Evolutionary conservation across 1,140 invertebrate species (phyloP).

Genomic region (Lasioglossum baleicum): DNA sequence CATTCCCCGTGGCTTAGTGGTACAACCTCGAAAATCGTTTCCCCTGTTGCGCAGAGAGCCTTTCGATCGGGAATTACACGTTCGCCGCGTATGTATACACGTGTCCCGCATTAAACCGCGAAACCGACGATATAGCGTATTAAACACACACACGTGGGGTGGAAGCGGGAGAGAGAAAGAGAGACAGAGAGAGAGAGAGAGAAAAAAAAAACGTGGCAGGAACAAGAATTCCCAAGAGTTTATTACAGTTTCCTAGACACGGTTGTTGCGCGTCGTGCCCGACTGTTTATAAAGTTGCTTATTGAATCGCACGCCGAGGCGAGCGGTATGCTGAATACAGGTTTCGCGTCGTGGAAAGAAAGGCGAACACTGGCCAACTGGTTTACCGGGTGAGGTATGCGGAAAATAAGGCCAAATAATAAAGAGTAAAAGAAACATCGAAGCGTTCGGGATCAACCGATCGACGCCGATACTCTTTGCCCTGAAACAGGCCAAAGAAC

Average conservation of each 20-base stretch:
- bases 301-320: conserved; percentile 36
- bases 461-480: conserved; percentile 6
- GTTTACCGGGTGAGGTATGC: conserved; percentile 55
- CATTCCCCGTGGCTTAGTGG: too few species aligned
- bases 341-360: conserved; percentile 46
- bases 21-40: background rate
- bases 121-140: background rate
- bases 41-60: background rate
- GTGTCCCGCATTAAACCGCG: background rate
- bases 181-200: background rate
- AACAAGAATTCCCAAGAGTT: conserved; percentile 8
- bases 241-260: conserved; percentile 22
- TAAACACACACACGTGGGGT: background rate
- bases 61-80: background rate
- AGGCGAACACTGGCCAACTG: conserved; percentile 47
- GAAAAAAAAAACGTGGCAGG: background rate
- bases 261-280: conserved; percentile 17
- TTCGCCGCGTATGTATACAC: background rate
- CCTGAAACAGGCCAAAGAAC: background rate
- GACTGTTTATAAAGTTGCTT: conserved; percentile 43
- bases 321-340: conserved; percentile 51
- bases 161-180: background rate
- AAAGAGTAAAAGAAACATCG: conserved; percentile 43
- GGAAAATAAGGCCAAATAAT: conserved; percentile 52
- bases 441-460: background rate